Evolutionary conservation across 2,797 vertebrate genomes (phyloP).

Genomic region (Cossypha niveicapilla): DNA sequence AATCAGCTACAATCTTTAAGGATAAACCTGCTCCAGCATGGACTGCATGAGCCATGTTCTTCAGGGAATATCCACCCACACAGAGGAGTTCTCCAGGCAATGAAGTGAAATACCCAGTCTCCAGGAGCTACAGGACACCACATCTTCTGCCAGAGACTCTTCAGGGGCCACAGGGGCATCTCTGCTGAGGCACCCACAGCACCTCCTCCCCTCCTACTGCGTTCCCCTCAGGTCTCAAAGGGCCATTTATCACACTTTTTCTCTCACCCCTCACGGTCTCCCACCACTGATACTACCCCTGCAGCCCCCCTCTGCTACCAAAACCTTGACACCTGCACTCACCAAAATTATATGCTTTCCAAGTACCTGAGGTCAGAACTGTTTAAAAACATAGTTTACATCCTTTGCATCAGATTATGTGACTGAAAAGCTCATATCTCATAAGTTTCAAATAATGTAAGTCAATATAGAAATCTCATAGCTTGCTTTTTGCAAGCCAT

Average conservation of each 20-base stretch:
- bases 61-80: background rate
- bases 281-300: accelerated
- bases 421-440: background rate
- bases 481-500: background rate
- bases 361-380: background rate
- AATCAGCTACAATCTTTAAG: background rate
- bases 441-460: background rate
- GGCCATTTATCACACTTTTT: background rate
- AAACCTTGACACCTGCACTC: background rate
- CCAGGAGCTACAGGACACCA: background rate
- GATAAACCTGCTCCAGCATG: background rate
- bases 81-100: background rate
- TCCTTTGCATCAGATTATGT: background rate
- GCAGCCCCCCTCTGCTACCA: accelerated
- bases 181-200: accelerated
- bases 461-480: background rate
- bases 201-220: background rate
- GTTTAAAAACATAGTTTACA: background rate
- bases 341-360: background rate
- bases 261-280: accelerated
- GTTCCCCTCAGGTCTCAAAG: accelerated
- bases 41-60: accelerated
- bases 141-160: background rate
- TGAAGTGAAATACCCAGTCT: background rate
- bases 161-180: accelerated